These are phyloP conservation scores for Hoplodrina ambigua DNA, from an alignment of 2,888 invertebrate genomes.

Conservation along the genomic window DNA sequence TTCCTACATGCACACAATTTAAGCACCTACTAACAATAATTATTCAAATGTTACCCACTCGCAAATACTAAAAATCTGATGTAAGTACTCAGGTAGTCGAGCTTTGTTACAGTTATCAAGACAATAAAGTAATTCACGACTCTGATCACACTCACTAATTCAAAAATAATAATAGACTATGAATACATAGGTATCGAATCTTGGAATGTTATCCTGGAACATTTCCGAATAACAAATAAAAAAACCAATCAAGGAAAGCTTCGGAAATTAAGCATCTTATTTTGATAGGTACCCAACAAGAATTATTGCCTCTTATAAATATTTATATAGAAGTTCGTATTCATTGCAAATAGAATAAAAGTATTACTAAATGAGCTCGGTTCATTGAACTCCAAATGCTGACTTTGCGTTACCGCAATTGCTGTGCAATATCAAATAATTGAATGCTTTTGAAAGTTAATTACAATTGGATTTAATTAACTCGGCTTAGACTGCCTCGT, in stretches of 20 bases:
- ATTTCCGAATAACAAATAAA: slow-evolving; percentile 43
- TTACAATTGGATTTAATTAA: slow-evolving; percentile 32
- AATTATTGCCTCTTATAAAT: slow-evolving; percentile 46
- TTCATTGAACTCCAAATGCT: slow-evolving; percentile 41
- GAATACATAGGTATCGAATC: slow-evolving; percentile 17
- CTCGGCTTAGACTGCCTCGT: not conserved
- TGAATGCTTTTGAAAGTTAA: slow-evolving; percentile 35
- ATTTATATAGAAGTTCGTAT: slow-evolving; percentile 25
- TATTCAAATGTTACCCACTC: not conserved
- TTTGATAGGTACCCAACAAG: slow-evolving; percentile 31
- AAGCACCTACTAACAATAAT: too few species aligned
- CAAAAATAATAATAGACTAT: slow-evolving; percentile 26
- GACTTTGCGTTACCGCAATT: slow-evolving; percentile 20
- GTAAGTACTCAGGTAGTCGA: slow-evolving; percentile 5
- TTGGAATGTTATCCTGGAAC: slow-evolving; percentile 26
- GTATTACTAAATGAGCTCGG: slow-evolving; percentile 14
- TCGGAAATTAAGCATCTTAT: slow-evolving; percentile 48
- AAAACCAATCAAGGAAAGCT: slow-evolving; percentile 45
- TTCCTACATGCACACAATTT: too few species aligned
- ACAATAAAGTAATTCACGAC: not conserved
- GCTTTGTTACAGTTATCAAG: slow-evolving; percentile 26
- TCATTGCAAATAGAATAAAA: slow-evolving; percentile 30
- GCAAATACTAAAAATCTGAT: not conserved
- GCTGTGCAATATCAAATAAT: slow-evolving; percentile 24
- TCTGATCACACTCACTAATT: not conserved